A percentile compares a stretch with the other conserved stretches of the same genome.
Conservation (phyloP, 1,140 invertebrate genomes). For the Drosophila navojoa region DNA sequence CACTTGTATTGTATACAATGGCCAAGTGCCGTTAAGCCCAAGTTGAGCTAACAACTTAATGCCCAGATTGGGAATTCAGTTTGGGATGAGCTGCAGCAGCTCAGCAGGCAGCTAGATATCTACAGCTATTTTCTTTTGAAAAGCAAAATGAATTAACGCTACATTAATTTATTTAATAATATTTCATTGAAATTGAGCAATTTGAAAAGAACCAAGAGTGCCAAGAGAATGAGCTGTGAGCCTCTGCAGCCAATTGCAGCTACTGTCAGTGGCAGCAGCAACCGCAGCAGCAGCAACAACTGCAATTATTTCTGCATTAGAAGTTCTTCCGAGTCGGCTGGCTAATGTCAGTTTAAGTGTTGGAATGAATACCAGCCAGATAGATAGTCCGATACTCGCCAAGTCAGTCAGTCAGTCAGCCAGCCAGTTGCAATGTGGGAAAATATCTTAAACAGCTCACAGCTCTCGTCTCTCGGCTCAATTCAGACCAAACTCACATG, state of each 20-base stretch:
- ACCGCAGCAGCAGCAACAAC: constrained; percentile 42
- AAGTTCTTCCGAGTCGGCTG: constrained; percentile 53
- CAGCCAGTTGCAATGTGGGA: constrained; percentile 42
- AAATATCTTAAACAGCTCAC: constrained; percentile 13
- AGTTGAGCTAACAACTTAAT: constrained; percentile 33
- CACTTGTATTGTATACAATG: constrained; percentile 2
- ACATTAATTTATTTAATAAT: constrained; percentile 82
- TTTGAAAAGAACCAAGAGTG: constrained; percentile 50
- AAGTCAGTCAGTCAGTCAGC: constrained; percentile 12
- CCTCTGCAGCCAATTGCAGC: constrained; percentile 15
- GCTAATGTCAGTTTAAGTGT: constrained; percentile 79
- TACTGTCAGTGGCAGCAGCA: constrained; percentile 41
- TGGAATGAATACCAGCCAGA: constrained; percentile 60
- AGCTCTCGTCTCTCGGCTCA: background rate
- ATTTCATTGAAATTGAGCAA: constrained; percentile 80
- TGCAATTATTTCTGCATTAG: constrained; percentile 81
- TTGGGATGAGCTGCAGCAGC: constrained; percentile 11
- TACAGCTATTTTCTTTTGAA: constrained; percentile 59
- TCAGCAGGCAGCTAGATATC: constrained; percentile 41
- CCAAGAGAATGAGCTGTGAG: constrained; percentile 27
- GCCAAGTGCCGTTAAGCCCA: constrained; percentile 26
- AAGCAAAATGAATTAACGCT: constrained; percentile 76
- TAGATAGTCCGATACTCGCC: constrained; percentile 11
- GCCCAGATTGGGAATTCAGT: constrained; percentile 14
- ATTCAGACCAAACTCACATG: constrained; percentile 28